These are phyloP conservation scores for Mustelus asterias DNA, from an alignment of 2,113 vertebrate species.

Conservation along the genomic window DNA sequence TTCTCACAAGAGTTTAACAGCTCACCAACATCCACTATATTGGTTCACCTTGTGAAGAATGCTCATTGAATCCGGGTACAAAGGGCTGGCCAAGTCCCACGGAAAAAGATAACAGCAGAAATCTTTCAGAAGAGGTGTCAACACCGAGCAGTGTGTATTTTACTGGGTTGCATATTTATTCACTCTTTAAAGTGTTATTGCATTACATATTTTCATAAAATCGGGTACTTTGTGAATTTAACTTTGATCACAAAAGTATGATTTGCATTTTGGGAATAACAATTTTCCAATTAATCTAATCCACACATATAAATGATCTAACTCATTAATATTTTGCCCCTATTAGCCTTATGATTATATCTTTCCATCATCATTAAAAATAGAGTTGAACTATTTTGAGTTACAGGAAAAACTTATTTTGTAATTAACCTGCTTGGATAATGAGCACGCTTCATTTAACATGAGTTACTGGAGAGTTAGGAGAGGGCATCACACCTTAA, in stretches of 20 bases:
- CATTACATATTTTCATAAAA: not conserved
- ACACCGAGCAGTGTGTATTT: not conserved
- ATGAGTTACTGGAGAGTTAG: not conserved
- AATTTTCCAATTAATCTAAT: constrained; percentile 21
- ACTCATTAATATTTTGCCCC: constrained; percentile 24
- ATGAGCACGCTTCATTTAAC: not conserved
- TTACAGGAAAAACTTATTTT: constrained; percentile 28
- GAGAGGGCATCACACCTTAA: not conserved
- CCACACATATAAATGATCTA: not conserved
- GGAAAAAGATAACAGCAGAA: not conserved
- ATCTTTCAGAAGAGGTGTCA: not conserved
- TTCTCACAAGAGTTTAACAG: not conserved
- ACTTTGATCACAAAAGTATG: constrained; percentile 1
- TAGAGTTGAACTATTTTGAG: not conserved
- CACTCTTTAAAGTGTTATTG: not conserved
- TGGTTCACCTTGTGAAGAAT: not conserved
- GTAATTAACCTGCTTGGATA: constrained; percentile 22
- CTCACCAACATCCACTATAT: not conserved
- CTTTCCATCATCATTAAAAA: constrained; percentile 24
- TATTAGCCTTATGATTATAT: constrained; percentile 6
- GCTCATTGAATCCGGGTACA: not conserved
- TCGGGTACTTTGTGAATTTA: not conserved
- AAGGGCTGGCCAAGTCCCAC: not conserved
- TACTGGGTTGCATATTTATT: not conserved
- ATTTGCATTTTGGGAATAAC: constrained; percentile 13